Evolutionary conservation across 2,888 invertebrate genomes (phyloP).

Genomic region (Drepana falcataria): DNA sequence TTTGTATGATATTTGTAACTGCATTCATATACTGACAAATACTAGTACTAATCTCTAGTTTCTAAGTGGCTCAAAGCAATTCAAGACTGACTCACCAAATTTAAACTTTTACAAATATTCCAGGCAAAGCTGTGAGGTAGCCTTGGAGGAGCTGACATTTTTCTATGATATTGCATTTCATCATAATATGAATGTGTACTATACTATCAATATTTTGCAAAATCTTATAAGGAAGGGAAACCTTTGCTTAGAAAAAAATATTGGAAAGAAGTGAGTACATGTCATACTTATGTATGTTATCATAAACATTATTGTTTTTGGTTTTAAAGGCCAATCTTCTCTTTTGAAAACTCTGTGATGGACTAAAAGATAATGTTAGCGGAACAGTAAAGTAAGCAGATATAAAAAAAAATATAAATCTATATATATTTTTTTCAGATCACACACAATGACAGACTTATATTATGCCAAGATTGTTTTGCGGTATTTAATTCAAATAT

Average conservation of each 20-base stretch:
- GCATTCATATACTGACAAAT: too few relatives aligned
- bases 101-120: neutral
- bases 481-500: slow-evolving; percentile 43
- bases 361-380: too few relatives aligned
- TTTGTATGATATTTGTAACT: too few relatives aligned
- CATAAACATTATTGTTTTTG: neutral
- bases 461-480: slow-evolving; percentile 48
- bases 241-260: slow-evolving; percentile 12
- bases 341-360: too few relatives aligned
- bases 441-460: slow-evolving; percentile 49
- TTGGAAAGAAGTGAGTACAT: slow-evolving; percentile 30
- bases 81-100: too few relatives aligned
- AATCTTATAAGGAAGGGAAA: slow-evolving; percentile 32
- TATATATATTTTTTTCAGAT: slow-evolving; percentile 27
- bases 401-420: too few relatives aligned
- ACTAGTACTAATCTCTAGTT: too few relatives aligned
- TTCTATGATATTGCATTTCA: slow-evolving; percentile 37
- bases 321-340: too few relatives aligned
- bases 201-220: slow-evolving; percentile 44
- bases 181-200: slow-evolving; percentile 36
- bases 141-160: slow-evolving; percentile 31
- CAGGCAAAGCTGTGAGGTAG: slow-evolving; percentile 25
- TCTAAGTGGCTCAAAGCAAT: too few relatives aligned
- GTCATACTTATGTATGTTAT: neutral
- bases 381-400: too few relatives aligned